Base-by-base conservation (phyloP, 2,888 invertebrate genomes). In the Drosophila paramelanica region DNA sequence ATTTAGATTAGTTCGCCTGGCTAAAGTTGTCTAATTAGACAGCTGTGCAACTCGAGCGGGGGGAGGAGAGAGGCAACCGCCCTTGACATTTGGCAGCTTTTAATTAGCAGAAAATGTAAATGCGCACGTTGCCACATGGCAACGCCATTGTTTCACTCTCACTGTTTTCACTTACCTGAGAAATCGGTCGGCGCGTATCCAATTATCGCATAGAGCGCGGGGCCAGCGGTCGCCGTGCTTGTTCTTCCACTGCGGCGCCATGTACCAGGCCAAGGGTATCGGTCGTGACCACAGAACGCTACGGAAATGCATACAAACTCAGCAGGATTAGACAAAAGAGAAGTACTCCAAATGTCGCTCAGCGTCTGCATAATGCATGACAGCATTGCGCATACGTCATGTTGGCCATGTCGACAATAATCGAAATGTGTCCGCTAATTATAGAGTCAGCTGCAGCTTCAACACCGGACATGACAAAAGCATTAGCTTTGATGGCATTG, bases 191-290 rank as follows among this genome's bases (percentile, higher is more conserved):
- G 95, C 95, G 91, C 95, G 95, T 43, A 98, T 95, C 99, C 99
- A 99, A 81, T 96, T 95, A 91, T 97, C 96, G 92, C 99, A 99
- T 89, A 97, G 94, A 5, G 94, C 93, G 65, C 95, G 94, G 0
- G 97, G 94, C 99, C 99, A 99, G 62, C 95, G 94, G 5, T 92
- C 90, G 0, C 99, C 99, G 81, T 96, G 95, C 50, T 94, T 91
- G 17, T 95, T 93, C 90, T 96, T 95, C 98, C 98, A 98, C 91
- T 98, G 98, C 0, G 96, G 95, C 0, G 94, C 95, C 90, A 98
- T 98, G 91, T 98, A 98, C 98, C 98, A 98, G 1, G 94, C 97
- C 11, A 98, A 93, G 2, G 98, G 98, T 73, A 98, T 96, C 0
- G 98, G 98, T 64, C 96, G 94, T 89, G 97, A 97, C 98, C 98